Evolutionary conservation across 1,140 invertebrate species (phyloP), one percentile per base, ranked within the genome.

Genomic region (Penaeus vannamei): DNA sequence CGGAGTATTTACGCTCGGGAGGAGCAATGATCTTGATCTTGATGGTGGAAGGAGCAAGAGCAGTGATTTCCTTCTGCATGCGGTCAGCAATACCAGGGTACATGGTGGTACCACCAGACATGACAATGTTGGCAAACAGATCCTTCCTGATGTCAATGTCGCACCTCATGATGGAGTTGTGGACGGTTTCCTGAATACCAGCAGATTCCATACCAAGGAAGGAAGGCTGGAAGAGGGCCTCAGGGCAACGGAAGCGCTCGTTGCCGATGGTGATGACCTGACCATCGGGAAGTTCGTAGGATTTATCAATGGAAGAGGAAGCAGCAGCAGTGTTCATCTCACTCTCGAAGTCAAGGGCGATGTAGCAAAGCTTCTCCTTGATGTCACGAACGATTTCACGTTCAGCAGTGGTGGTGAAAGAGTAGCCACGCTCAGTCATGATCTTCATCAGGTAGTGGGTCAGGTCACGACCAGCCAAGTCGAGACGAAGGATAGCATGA

Each of bases 281-380:
- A 72, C 90, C 90, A 53, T 90, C 90, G 87, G 93, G 94, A 61
- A 94, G 90, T 92, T 94, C 94, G 90, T 94, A 94, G 84, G 95
- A 96, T 95, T 98, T 98, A 93, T 91, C 92, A 90, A 94, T 93
- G 86, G 93, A 69, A 92, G 93, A 97, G 90, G 97, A 98, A 77
- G 96, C 96, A 88, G 97, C 80, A 90, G 91, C 80, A 91, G 92
- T 42, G 86, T 92, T 87, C 53, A 90, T 90, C 59, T 90, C 90
- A 76, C 42, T 87, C 77, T 90, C 90, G 85, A 93, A 93, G 86
- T 92, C 86, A 10, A 90, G 79, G 80, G 97, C 97, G 84, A 98
- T 97, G 93, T 98, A 98, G 95, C 97, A 97, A 82, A 97, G 94
- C 93, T 97, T 98, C 93, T 97, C 97, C 94, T 98, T 98, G 94